phyloP scores from a whole-genome alignment of 2,888 invertebrate genomes.

The Erebia epiphron region DNA sequence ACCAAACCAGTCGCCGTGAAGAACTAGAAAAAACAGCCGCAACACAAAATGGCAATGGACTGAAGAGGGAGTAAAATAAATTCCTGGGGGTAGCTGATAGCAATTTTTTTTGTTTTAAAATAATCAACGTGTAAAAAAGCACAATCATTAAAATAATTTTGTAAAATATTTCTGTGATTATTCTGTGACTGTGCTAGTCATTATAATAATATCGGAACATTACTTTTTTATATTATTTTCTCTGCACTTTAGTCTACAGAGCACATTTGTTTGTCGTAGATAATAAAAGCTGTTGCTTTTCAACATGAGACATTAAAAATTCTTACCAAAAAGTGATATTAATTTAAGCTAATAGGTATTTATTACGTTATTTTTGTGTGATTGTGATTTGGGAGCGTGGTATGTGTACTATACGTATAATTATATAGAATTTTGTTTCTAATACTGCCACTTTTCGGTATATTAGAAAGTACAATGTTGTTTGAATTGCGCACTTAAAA shows the following conservation, averaged over 20 bases:
- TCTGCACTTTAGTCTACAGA: conserved; percentile 11
- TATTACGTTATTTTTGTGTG: conserved; percentile 73
- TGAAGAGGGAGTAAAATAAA: conserved; percentile 81
- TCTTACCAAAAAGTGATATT: conserved; percentile 79
- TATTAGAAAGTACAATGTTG: conserved; percentile 41
- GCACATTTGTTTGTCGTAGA: conserved; percentile 8
- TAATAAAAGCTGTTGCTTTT: conserved; percentile 10
- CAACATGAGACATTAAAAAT: conserved; percentile 40
- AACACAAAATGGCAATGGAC: conserved; percentile 83
- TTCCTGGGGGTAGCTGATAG: background rate
- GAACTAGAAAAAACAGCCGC: conserved; percentile 68
- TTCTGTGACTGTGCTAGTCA: conserved; percentile 51
- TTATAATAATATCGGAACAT: conserved; percentile 12
- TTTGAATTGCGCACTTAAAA: conserved; percentile 36
- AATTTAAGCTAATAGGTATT: conserved; percentile 68
- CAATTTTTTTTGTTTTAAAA: too few species aligned
- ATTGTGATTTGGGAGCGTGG: conserved; percentile 56
- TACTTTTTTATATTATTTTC: conserved; percentile 6
- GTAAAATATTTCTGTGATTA: conserved; percentile 52
- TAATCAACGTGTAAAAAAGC: background rate
- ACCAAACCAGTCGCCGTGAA: conserved; percentile 82
- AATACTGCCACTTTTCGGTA: conserved; percentile 48
- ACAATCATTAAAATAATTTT: conserved; percentile 11
- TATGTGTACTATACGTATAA: conserved; percentile 41
- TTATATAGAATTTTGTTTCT: conserved; percentile 53